A percentile compares a stretch with the other conserved stretches of the same genome.
Evolutionary conservation across 2,113 vertebrate genomes (phyloP).

Genomic region (Alouatta palliata): DNA sequence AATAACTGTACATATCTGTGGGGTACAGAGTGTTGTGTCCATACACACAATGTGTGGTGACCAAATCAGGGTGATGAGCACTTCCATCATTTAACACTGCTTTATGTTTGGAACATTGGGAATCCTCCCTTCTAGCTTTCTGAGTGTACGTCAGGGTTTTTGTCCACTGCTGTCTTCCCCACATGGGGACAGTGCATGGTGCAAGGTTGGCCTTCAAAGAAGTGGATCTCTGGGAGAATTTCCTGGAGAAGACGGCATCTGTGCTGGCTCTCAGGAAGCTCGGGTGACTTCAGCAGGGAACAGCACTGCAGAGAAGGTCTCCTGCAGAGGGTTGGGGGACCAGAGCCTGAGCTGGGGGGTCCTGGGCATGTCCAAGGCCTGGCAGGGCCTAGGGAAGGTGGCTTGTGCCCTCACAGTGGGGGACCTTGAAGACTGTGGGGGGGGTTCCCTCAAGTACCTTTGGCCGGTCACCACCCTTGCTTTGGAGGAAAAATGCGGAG

Average conservation of each 20-base stretch:
- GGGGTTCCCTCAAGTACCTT: accelerated
- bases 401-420: accelerated
- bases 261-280: neutral
- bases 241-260: neutral
- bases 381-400: neutral
- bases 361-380: neutral
- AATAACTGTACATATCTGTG: neutral
- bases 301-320: neutral
- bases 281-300: neutral
- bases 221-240: accelerated
- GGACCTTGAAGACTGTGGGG: too few relatives aligned
- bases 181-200: accelerated
- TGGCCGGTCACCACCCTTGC: accelerated
- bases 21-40: neutral
- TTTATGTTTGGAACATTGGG: too few relatives aligned
- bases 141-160: accelerated
- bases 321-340: accelerated
- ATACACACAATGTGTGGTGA: neutral
- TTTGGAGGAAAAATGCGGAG: neutral
- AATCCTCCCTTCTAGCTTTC: neutral
- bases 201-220: accelerated
- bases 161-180: neutral
- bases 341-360: neutral
- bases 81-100: neutral
- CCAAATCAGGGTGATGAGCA: neutral